phyloP scores from a whole-genome alignment of 2,888 invertebrate species.

The Synanthedon andrenaeformis region DNA sequence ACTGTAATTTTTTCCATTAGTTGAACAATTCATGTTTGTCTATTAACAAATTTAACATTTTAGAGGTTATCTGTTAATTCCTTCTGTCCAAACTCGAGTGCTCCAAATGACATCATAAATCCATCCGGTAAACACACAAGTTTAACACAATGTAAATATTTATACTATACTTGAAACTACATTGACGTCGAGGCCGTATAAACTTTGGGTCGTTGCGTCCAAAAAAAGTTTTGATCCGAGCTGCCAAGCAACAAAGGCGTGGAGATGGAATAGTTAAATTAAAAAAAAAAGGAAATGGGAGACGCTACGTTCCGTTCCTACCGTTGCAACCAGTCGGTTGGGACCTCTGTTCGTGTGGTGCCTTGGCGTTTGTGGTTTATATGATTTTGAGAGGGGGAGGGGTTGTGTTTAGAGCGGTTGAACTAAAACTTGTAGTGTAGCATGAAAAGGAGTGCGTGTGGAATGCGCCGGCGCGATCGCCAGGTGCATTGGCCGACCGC shows the following conservation, averaged over 20 bases:
- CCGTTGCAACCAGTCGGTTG: constrained; percentile 22
- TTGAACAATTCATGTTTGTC: not conserved
- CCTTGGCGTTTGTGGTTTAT: constrained; percentile 24
- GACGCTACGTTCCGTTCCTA: constrained; percentile 41
- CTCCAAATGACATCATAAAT: constrained; percentile 41
- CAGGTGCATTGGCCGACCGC: constrained; percentile 65
- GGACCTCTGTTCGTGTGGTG: constrained; percentile 22
- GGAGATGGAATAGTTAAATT: constrained; percentile 44
- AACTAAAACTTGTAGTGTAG: constrained; percentile 46
- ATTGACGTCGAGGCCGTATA: constrained; percentile 11
- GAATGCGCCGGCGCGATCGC: constrained; percentile 58
- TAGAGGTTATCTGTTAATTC: constrained; percentile 40
- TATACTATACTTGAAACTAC: constrained; percentile 23
- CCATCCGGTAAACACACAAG: constrained; percentile 27
- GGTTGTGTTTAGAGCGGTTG: constrained; percentile 39
- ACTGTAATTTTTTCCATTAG: no score
- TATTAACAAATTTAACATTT: constrained; percentile 31
- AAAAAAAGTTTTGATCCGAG: constrained; percentile 35
- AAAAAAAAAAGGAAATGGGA: constrained; percentile 40
- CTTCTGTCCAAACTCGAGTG: constrained; percentile 28
- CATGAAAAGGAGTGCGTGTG: constrained; percentile 67
- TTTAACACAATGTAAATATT: constrained; percentile 43
- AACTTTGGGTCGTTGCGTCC: constrained; percentile 6
- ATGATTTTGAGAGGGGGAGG: constrained; percentile 16
- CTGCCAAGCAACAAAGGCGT: constrained; percentile 36